Percentiles rank a stretch among this genome's conserved stretches.
These are phyloP conservation scores for Cheilosia pagana DNA, from an alignment of 2,888 invertebrate genomes.

Conservation along the genomic window DNA sequence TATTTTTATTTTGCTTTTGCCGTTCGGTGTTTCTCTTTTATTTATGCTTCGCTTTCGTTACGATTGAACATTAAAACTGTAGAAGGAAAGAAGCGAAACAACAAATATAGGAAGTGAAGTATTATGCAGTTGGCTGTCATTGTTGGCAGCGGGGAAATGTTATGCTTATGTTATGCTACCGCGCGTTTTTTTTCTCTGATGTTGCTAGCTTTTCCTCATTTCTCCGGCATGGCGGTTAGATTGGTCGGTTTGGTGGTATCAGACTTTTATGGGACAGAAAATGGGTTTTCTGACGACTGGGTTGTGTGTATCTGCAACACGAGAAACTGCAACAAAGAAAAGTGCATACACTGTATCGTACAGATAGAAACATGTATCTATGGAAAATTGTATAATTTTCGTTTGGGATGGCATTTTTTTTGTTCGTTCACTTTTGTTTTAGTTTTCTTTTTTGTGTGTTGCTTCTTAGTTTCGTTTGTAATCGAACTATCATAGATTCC, in stretches of 20 bases:
- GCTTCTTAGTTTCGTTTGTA: constrained; percentile 43
- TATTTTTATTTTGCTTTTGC: constrained; percentile 64
- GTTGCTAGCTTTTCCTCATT: constrained; percentile 73
- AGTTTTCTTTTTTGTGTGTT: constrained; percentile 46
- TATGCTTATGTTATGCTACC: constrained; percentile 52
- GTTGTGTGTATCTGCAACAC: constrained; percentile 66
- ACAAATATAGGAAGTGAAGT: constrained; percentile 74
- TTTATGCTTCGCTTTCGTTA: constrained; percentile 75
- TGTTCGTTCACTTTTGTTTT: constrained; percentile 57
- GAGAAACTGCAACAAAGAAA: constrained; percentile 49
- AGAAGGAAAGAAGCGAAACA: constrained; percentile 31
- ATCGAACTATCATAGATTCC: constrained; percentile 65
- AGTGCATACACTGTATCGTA: constrained; percentile 49
- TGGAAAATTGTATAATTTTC: constrained; percentile 68
- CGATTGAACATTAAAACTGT: constrained; percentile 34
- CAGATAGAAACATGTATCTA: constrained; percentile 63
- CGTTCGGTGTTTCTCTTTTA: constrained; percentile 67
- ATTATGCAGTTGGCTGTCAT: constrained; percentile 71
- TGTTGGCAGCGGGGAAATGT: constrained; percentile 53
- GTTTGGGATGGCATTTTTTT: constrained; percentile 46
- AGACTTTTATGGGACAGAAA: constrained; percentile 28
- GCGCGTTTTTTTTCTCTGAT: constrained; percentile 44
- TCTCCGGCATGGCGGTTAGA: constrained; percentile 31
- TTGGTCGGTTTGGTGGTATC: constrained; percentile 28
- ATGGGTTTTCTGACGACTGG: constrained; percentile 28